Base-by-base conservation (phyloP, 2,888 invertebrate species). In the Lobophora halterata region DNA sequence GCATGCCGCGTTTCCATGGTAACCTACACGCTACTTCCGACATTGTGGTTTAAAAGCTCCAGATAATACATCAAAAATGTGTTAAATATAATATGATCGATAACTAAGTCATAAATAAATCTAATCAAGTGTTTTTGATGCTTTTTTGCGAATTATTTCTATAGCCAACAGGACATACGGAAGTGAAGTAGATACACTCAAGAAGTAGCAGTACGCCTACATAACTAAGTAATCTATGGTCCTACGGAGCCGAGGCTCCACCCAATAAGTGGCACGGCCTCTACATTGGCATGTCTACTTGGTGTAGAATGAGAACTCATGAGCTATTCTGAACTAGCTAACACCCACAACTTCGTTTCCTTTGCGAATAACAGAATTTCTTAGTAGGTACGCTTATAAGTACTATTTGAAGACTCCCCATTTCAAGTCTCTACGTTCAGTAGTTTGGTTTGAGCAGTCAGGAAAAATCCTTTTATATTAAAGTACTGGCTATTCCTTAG, bases 1-100 rank as follows among this genome's bases (percentile, higher is more conserved):
- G 66, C 79, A 57, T 45, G 63, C 59, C 62, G 36, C 38, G 79
- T 85, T 62, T 13, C 76, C 69, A 82, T 83, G 66, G 80, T 52
- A 61, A 83, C 82, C 38, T 28, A 30, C n/a, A n/a, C n/a, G n/a
- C n/a, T n/a, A n/a, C n/a, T n/a, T n/a, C 44, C 44, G 42, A 52
- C 66, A 63, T 56, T 72, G 51, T 59, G 61, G 49, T 45, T 10
- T 27, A 62, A 71, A 69, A 55, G 43, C 9, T 7, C 10, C 13
- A 12, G n/a, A n/a, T 25, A 33, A 25, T 35, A 19, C 27, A n/a
- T 3, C 2, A 32, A 58, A 64, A 40, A 52, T 19, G 27, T 20
- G 23, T 1, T 30, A 12, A 48, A 40, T 28, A n/a, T n/a, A n/a
- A n/a, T n/a, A n/a, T n/a, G n/a, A n/a, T n/a, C n/a, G n/a, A n/a